Evolutionary conservation across 2,113 vertebrate genomes (phyloP), one percentile per base, ranked within the genome.

Genomic region (Grallaria varia): DNA sequence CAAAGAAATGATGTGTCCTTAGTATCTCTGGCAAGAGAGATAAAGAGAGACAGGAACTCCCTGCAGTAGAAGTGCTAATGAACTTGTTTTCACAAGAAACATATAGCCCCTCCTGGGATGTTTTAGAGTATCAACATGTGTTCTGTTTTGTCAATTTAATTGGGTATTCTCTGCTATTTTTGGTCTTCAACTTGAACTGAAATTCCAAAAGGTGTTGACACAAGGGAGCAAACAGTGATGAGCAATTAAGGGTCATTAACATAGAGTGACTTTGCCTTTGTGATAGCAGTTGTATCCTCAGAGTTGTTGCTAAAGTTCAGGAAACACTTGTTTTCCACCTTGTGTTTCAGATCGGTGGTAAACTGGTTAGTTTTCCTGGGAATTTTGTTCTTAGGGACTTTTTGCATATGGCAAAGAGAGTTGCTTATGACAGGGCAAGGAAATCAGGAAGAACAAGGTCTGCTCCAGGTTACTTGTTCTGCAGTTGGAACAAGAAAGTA

Each of bases 231-330:
- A 91, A 82, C 1, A 91, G 5, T 37, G 89, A 72, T 69, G 23
- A 85, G 21, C 16, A 69, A 85, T 84, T 89, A 82, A 84, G 28
- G 18, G n/a, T 94, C 84, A 82, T 87, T 91, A 95, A 87, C n/a
- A 60, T 5, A 49, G 28, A 50, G 39, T 83, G 67, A 91, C 39
- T 94, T 95, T 90, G 66, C 17, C 40, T 84, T 92, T 87, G 30
- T 64, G 33, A 58, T 45, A 66, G 8, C 8, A 7, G 4, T 66
- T 58, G 5, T 62, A 83, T 55, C 25, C 52, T 90, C 23, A 69
- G 14, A 64, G 8, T 22, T 83, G 16, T 49, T 90, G 28, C 35
- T 73, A 12, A 83, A 77, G 30, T 81, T 93, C 31, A 73, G 58
- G 37, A 84, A 92, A 60, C 2, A 42, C 6, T 72, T 66, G 7